phyloP scores from a whole-genome alignment of 2,797 vertebrate species.

The Ciconia nigra region DNA sequence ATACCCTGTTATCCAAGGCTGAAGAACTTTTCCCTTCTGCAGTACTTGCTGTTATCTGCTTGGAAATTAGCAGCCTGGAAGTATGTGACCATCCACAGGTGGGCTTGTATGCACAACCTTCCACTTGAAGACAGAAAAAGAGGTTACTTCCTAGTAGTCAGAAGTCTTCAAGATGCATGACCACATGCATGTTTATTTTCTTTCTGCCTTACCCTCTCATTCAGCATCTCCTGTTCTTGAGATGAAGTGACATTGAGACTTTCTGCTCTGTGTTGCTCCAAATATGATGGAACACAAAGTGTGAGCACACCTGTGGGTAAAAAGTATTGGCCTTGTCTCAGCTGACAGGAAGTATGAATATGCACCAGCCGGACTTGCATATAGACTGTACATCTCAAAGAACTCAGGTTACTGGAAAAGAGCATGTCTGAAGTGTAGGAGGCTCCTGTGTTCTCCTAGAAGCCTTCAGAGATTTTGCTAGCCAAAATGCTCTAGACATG shows the following conservation, averaged over 20 bases:
- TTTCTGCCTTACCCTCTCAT: background rate
- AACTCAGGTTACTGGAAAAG: background rate
- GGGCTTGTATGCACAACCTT: background rate
- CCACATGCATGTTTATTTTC: background rate
- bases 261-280: background rate
- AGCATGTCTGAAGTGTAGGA: background rate
- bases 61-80: background rate
- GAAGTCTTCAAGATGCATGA: background rate
- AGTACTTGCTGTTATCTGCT: background rate
- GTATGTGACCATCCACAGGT: background rate
- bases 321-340: background rate
- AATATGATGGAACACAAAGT: background rate
- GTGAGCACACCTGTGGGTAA: background rate
- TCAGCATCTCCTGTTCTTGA: background rate
- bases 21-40: background rate
- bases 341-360: background rate
- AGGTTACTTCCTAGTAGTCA: background rate
- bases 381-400: background rate
- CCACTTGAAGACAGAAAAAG: background rate
- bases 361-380: accelerated
- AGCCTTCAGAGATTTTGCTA: background rate
- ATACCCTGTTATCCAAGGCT: background rate
- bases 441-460: background rate
- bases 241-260: background rate
- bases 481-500: background rate